phyloP scores from a whole-genome alignment of 2,113 vertebrate genomes.

The Poeciliopsis turrubarensis region DNA sequence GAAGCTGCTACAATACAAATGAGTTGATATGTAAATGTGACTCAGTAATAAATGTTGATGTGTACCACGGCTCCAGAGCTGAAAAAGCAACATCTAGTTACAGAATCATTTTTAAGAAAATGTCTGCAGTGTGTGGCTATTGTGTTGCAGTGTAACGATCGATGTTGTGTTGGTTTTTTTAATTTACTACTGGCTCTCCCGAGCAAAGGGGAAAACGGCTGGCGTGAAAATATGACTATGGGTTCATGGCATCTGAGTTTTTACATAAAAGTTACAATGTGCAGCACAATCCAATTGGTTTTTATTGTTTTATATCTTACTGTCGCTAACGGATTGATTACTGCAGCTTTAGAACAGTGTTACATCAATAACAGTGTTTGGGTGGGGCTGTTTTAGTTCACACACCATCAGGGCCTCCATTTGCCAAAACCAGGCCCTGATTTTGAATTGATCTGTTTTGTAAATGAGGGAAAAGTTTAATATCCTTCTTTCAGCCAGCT shows the following conservation, averaged over 20 bases:
- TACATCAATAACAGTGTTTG: too few species aligned
- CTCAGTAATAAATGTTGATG: conserved; percentile 29
- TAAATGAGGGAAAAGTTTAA: not conserved
- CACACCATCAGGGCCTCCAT: not conserved
- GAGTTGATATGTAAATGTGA: conserved; percentile 42
- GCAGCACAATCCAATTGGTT: not conserved
- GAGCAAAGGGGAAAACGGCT: conserved; percentile 30
- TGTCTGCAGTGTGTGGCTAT: conserved; percentile 21
- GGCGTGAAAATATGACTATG: conserved; percentile 8
- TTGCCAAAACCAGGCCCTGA: not conserved
- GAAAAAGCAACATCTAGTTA: conserved; percentile 30
- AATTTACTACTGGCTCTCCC: conserved; percentile 21
- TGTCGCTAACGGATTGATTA: too few species aligned
- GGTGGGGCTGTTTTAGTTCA: not conserved
- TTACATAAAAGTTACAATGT: not conserved
- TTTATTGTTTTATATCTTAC: not conserved
- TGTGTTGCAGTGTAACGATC: conserved; percentile 32
- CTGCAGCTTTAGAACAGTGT: too few species aligned
- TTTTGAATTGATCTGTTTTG: not conserved
- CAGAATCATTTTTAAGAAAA: conserved; percentile 7
- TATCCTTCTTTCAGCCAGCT: not conserved
- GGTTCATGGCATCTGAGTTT: not conserved
- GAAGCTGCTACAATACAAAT: conserved; percentile 23
- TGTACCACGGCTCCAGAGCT: conserved; percentile 15
- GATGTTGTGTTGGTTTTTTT: conserved; percentile 15